These are phyloP conservation scores for Holocentrus rufus DNA, from an alignment of 2,797 vertebrate species.

Conservation along the genomic window DNA sequence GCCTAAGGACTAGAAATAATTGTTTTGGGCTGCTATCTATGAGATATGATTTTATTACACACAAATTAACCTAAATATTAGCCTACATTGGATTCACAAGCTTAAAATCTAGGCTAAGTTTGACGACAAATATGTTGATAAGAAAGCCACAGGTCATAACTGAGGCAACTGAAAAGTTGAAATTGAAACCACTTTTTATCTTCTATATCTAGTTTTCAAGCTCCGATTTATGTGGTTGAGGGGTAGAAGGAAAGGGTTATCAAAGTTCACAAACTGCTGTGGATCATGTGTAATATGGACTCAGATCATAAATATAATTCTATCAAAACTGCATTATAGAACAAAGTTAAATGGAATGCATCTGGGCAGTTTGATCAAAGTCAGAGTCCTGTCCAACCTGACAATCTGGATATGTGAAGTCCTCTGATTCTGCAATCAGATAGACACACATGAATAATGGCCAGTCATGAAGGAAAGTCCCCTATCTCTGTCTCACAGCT, in stretches of 20 bases:
- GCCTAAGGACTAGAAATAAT: too few relatives aligned
- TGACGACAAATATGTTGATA: neutral
- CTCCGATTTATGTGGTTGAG: too few relatives aligned
- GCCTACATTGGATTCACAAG: neutral
- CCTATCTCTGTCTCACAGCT: neutral
- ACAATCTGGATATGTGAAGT: constrained; percentile 34
- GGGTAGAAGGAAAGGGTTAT: neutral
- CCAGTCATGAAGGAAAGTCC: constrained; percentile 29
- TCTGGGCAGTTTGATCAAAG: constrained; percentile 22
- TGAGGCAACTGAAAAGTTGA: neutral
- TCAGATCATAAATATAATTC: constrained; percentile 1
- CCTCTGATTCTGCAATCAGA: constrained; percentile 51
- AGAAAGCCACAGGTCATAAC: neutral
- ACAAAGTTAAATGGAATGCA: neutral
- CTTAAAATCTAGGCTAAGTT: neutral
- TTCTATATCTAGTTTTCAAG: neutral
- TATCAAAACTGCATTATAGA: neutral
- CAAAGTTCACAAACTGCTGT: constrained; percentile 17
- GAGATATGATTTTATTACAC: neutral
- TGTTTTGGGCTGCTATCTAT: too few relatives aligned
- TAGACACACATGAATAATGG: constrained; percentile 48
- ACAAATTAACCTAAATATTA: neutral
- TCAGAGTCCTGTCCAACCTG: constrained; percentile 36
- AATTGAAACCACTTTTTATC: neutral
- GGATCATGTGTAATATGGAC: neutral